These are phyloP conservation scores for Lepidotrigona ventralis DNA, from an alignment of 1,140 invertebrate species.

Conservation along the genomic window DNA sequence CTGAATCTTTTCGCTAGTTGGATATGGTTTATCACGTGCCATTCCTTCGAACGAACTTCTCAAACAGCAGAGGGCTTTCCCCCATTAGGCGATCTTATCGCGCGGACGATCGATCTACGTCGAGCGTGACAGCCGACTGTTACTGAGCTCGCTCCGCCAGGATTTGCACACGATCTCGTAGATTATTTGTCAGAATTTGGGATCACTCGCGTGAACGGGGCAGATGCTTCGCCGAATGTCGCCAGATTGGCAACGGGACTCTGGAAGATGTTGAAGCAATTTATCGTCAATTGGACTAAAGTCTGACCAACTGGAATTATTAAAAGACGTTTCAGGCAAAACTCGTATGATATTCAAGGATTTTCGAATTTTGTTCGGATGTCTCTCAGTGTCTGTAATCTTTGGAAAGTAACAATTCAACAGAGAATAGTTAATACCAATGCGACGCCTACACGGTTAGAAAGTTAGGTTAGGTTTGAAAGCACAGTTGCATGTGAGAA, in stretches of 20 bases:
- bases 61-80: neutral
- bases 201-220: neutral
- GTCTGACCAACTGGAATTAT: no score
- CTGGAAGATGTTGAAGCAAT: neutral
- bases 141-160: neutral
- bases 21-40: neutral
- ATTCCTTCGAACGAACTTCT: neutral
- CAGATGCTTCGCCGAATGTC: neutral
- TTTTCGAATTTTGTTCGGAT: no score
- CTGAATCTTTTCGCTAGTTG: neutral
- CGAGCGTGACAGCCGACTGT: conserved; percentile 11
- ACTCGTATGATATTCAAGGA: no score
- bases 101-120: neutral
- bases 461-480: no score
- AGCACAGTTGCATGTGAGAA: no score
- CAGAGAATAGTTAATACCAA: no score
- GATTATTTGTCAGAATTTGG: neutral
- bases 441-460: no score
- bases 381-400: no score
- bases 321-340: no score
- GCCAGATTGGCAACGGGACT: neutral
- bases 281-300: neutral
- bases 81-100: conserved; percentile 12
- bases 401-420: no score
- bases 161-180: neutral